phyloP scores from a whole-genome alignment of 2,888 invertebrate species.

The Monochamus alternatus region DNA sequence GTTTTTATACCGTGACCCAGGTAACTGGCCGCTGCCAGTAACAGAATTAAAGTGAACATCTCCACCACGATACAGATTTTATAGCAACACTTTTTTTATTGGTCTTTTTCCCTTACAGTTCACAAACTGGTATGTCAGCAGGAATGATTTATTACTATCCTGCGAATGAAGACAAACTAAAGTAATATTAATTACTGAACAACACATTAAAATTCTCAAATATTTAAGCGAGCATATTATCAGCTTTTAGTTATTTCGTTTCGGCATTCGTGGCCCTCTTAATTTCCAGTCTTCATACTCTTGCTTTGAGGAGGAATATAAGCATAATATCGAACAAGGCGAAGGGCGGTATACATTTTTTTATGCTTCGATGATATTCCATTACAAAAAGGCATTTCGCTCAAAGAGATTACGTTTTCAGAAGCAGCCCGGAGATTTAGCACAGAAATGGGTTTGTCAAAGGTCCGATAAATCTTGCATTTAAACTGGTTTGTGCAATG shows the following conservation, averaged over 20 bases:
- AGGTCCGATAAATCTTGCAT: background rate
- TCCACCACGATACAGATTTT: no score
- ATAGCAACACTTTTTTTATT: no score
- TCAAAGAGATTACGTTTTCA: constrained; percentile 7
- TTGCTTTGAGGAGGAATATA: background rate
- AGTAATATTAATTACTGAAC: no score
- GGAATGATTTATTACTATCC: no score
- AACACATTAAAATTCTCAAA: background rate
- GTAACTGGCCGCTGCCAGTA: no score
- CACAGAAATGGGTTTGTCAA: background rate
- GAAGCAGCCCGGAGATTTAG: background rate
- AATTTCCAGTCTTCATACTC: background rate
- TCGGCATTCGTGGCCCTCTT: background rate
- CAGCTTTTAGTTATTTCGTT: background rate
- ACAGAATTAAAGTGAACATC: no score
- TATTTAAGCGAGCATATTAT: no score
- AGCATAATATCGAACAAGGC: constrained; percentile 1
- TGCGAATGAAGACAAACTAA: no score
- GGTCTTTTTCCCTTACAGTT: no score
- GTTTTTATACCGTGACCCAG: no score
- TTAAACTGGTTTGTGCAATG: background rate
- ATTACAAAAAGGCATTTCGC: constrained; percentile 5
- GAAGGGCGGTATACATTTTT: background rate
- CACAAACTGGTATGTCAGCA: no score
- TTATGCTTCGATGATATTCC: constrained; percentile 4